Conservation (phyloP, 1,140 invertebrate genomes). For the Trypoxylus dichotomus region DNA sequence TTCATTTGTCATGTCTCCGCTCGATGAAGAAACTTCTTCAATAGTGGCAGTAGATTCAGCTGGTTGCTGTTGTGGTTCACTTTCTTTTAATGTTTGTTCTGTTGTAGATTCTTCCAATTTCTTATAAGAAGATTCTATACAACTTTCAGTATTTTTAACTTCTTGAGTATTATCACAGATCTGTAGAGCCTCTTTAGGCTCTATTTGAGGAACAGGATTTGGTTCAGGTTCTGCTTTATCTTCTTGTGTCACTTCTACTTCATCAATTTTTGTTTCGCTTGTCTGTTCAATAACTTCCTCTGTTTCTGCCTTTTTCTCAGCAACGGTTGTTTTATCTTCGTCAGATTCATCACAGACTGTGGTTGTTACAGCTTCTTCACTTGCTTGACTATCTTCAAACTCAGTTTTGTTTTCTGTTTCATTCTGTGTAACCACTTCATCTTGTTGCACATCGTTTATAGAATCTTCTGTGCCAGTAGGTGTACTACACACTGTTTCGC, state of each 20-base stretch:
- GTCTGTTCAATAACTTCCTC: neutral
- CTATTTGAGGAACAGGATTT: constrained; percentile 28
- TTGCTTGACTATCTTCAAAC: neutral
- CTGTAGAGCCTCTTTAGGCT: constrained; percentile 36
- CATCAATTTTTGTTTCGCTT: constrained; percentile 47
- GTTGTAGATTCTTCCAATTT: constrained; percentile 32
- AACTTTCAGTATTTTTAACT: constrained; percentile 37
- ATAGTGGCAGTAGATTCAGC: neutral
- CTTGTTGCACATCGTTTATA: constrained; percentile 4
- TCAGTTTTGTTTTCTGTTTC: neutral
- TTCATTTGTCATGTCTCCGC: neutral
- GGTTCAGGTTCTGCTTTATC: constrained; percentile 37
- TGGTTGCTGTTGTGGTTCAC: neutral
- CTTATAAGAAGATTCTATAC: constrained; percentile 37
- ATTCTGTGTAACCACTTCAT: neutral
- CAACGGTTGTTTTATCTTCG: neutral
- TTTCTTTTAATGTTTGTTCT: constrained; percentile 34
- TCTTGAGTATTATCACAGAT: constrained; percentile 31
- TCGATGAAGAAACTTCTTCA: neutral
- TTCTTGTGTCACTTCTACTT: constrained; percentile 53
- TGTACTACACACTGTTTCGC: neutral
- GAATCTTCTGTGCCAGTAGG: constrained; percentile 3
- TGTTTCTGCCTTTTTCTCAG: neutral
- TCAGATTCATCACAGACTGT: neutral
- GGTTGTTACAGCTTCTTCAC: neutral